Evolutionary conservation across 2,888 invertebrate species (phyloP).

Genomic region (Hartigia nigra): DNA sequence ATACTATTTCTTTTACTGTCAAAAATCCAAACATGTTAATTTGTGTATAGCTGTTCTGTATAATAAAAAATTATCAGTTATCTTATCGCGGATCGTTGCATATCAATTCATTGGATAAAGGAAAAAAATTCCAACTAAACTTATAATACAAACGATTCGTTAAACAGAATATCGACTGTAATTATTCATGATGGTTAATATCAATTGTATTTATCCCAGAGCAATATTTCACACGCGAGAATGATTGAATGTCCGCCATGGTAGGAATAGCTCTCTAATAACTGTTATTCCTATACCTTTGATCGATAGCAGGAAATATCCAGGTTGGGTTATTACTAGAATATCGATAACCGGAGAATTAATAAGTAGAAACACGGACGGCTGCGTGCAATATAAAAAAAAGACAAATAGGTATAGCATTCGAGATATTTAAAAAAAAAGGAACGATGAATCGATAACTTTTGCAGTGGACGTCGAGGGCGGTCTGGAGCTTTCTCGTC

Average conservation of each 20-base stretch:
- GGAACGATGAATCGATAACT: background rate
- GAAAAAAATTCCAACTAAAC: constrained; percentile 24
- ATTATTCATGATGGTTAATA: background rate
- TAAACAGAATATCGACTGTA: background rate
- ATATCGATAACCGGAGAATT: background rate
- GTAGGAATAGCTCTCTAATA: background rate
- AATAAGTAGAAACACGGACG: background rate
- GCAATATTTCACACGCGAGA: background rate
- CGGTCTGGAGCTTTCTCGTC: constrained; percentile 25
- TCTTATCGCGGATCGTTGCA: background rate
- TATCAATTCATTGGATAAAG: constrained; percentile 12
- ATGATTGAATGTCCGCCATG: background rate
- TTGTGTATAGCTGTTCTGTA: background rate
- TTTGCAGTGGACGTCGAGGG: constrained; percentile 37
- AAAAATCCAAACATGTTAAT: background rate
- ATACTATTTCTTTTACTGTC: background rate
- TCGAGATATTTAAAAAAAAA: background rate
- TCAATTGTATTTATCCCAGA: background rate
- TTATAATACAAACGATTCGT: constrained; percentile 21
- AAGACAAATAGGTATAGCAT: background rate
- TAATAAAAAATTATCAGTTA: background rate
- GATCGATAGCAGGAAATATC: background rate
- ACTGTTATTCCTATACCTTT: background rate
- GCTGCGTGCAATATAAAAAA: background rate
- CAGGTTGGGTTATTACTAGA: background rate